Evolutionary conservation across 2,113 vertebrate species (phyloP).

Genomic region (Laterallus jamaicensis): DNA sequence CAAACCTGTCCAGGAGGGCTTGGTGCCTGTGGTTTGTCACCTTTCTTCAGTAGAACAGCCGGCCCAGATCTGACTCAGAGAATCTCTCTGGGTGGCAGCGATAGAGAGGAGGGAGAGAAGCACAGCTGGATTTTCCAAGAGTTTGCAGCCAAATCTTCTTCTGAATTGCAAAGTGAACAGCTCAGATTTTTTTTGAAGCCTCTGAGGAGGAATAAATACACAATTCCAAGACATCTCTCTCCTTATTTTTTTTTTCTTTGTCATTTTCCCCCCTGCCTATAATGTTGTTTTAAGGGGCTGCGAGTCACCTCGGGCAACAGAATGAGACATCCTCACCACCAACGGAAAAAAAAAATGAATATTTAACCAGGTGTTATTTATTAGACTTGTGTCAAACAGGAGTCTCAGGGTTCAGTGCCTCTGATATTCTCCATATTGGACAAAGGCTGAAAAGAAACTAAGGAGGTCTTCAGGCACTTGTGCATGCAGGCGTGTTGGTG

Average conservation of each 20-base stretch:
- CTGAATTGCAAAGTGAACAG: constrained; percentile 58
- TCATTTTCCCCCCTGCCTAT: neutral
- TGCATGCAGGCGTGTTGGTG: accelerated
- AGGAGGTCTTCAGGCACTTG: neutral
- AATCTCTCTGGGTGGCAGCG: neutral
- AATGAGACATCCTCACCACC: neutral
- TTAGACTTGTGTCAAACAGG: neutral
- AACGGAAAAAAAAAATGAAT: neutral
- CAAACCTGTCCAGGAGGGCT: neutral
- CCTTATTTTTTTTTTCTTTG: neutral
- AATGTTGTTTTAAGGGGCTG: neutral
- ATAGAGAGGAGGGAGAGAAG: neutral
- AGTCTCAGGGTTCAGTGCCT: neutral
- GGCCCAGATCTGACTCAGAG: neutral
- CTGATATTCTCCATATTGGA: neutral
- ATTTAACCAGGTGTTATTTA: neutral
- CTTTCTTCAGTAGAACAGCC: accelerated
- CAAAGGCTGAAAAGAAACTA: neutral
- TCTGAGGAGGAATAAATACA: constrained; percentile 25
- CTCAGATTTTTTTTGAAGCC: constrained; percentile 37
- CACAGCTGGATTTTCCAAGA: constrained; percentile 11
- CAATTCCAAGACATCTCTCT: neutral
- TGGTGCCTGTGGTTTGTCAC: neutral
- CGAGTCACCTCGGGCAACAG: neutral
- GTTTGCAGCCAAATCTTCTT: constrained; percentile 26